Evolutionary conservation across 2,113 vertebrate genomes (phyloP).

Genomic region (Gnathonemus longibarbis): DNA sequence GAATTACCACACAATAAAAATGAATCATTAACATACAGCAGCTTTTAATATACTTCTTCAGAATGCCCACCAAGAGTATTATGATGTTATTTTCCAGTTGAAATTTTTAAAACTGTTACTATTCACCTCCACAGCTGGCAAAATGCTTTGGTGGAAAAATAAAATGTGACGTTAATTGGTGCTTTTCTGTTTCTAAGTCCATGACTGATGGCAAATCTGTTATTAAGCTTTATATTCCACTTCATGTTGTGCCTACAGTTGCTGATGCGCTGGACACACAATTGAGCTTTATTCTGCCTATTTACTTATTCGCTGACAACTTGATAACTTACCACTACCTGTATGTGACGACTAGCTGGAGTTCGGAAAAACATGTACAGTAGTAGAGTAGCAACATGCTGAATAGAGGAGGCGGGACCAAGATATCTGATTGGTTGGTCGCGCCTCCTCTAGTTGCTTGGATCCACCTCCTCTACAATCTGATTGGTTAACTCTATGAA

Average conservation of each 20-base stretch:
- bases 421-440: neutral
- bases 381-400: no score
- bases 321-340: neutral
- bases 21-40: neutral
- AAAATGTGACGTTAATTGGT: neutral
- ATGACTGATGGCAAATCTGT: neutral
- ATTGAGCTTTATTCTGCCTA: neutral
- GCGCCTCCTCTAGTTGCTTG: neutral
- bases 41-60: neutral
- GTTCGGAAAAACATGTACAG: neutral
- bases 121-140: neutral
- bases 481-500: neutral
- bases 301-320: neutral
- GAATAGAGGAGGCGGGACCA: neutral
- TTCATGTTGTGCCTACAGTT: neutral
- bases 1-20: neutral
- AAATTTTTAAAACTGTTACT: neutral
- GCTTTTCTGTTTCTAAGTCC: neutral
- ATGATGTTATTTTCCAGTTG: neutral
- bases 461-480: neutral
- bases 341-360: neutral
- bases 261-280: neutral
- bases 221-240: neutral
- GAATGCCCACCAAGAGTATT: neutral
- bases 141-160: neutral